These are phyloP conservation scores for Himantopus leucocephalus DNA, from an alignment of 2,113 vertebrate genomes.

Conservation along the genomic window DNA sequence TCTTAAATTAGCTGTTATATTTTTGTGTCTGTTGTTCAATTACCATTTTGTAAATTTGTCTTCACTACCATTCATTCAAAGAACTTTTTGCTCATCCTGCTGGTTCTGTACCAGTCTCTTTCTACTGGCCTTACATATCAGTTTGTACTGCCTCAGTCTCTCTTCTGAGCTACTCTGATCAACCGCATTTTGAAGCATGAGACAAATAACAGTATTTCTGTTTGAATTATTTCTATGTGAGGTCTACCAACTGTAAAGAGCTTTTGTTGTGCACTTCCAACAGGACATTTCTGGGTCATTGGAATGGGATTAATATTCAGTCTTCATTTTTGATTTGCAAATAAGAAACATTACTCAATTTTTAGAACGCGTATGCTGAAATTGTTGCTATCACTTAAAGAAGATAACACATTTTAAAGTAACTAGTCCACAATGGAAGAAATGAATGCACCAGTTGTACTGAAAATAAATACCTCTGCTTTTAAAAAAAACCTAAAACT, in stretches of 20 bases:
- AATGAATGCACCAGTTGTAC: neutral
- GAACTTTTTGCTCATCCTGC: neutral
- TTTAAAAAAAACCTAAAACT: neutral
- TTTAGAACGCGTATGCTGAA: neutral
- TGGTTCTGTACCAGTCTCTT: neutral
- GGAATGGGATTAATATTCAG: neutral
- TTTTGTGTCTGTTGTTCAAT: neutral
- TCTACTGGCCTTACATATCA: neutral
- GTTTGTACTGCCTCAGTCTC: neutral
- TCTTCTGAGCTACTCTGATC: neutral
- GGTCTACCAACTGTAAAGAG: neutral
- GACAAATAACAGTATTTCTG: neutral
- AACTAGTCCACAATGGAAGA: neutral
- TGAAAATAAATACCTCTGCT: neutral
- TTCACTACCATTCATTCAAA: neutral
- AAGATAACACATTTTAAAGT: neutral
- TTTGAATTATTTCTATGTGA: neutral
- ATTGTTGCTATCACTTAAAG: neutral
- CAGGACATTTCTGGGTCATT: neutral
- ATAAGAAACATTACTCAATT: neutral
- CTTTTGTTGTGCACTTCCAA: neutral
- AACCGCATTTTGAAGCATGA: neutral
- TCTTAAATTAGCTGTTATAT: neutral
- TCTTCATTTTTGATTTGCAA: neutral
- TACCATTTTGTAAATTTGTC: neutral